Percentiles rank a stretch among this genome's conserved stretches.
Evolutionary conservation across 2,888 invertebrate genomes (phyloP).

Genomic region (Mongoloraphidia duomilia): DNA sequence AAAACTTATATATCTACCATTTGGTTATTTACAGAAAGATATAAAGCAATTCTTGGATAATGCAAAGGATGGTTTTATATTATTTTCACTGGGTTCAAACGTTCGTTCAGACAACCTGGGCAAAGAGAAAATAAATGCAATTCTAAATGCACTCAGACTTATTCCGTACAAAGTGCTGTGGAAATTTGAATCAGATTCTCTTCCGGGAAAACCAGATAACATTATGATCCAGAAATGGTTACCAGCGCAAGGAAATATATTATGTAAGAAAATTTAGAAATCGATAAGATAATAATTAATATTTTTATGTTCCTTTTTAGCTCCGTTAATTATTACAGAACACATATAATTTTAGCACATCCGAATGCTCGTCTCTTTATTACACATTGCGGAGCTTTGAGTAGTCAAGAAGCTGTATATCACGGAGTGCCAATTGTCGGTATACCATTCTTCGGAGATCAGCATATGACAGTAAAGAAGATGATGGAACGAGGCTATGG

Average conservation of each 20-base stretch:
- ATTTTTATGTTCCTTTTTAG: too few species aligned
- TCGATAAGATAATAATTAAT: too few species aligned
- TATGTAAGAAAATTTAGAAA: slow-evolving; percentile 20
- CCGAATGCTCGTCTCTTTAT: neutral
- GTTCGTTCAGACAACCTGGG: slow-evolving; percentile 26
- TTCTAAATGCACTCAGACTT: slow-evolving; percentile 26
- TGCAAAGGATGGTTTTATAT: slow-evolving; percentile 25
- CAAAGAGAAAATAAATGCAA: slow-evolving; percentile 19
- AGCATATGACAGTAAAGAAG: neutral
- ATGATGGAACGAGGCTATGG: neutral
- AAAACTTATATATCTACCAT: too few species aligned
- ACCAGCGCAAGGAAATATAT: slow-evolving; percentile 28
- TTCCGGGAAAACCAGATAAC: slow-evolving; percentile 25
- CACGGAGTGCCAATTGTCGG: neutral
- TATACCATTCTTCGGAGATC: neutral
- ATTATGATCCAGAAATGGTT: slow-evolving; percentile 31
- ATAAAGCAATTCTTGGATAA: slow-evolving; percentile 23
- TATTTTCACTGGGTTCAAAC: slow-evolving; percentile 30
- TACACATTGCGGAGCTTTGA: neutral
- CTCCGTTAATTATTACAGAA: neutral
- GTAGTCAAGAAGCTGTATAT: neutral
- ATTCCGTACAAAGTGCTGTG: slow-evolving; percentile 29
- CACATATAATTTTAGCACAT: neutral
- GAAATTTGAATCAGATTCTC: slow-evolving; percentile 28
- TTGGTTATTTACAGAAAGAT: slow-evolving; percentile 20